Evolutionary conservation across 2,113 vertebrate genomes (phyloP).

Genomic region (Tylochromis polylepis): DNA sequence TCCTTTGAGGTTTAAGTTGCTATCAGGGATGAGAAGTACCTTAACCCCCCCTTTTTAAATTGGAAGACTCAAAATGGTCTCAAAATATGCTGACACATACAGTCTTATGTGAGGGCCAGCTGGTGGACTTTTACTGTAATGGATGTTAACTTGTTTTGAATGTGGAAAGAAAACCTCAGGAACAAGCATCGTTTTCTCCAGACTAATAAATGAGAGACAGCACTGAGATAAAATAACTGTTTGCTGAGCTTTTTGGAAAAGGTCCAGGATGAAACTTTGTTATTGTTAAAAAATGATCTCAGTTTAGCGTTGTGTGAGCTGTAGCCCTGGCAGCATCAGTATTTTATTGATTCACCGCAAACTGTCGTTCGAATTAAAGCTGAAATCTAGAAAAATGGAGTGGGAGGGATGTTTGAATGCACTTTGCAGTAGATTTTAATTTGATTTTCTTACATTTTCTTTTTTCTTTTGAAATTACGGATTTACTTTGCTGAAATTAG

Average conservation of each 20-base stretch:
- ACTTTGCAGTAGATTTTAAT: not conserved
- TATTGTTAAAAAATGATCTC: not conserved
- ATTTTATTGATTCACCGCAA: not conserved
- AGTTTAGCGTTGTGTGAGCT: not conserved
- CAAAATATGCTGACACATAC: not conserved
- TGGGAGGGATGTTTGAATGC: not conserved
- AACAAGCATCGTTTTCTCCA: not conserved
- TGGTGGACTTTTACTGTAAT: fast-evolving
- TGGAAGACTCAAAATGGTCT: not conserved
- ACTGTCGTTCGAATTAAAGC: not conserved
- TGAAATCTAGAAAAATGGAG: not conserved
- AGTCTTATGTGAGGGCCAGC: not conserved
- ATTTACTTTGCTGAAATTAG: not conserved
- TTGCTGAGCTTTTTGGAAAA: not conserved
- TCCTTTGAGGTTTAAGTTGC: not conserved
- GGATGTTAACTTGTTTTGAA: not conserved
- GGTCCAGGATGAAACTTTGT: not conserved
- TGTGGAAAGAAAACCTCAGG: not conserved
- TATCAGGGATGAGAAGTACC: not conserved
- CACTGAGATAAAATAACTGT: not conserved
- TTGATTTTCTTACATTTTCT: fast-evolving
- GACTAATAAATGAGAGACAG: not conserved
- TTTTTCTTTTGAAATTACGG: not conserved
- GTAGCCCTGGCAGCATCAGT: not conserved
- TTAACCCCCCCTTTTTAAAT: not conserved